Base-by-base conservation (phyloP, 2,113 vertebrate species). In the Gopherus flavomarginatus region DNA sequence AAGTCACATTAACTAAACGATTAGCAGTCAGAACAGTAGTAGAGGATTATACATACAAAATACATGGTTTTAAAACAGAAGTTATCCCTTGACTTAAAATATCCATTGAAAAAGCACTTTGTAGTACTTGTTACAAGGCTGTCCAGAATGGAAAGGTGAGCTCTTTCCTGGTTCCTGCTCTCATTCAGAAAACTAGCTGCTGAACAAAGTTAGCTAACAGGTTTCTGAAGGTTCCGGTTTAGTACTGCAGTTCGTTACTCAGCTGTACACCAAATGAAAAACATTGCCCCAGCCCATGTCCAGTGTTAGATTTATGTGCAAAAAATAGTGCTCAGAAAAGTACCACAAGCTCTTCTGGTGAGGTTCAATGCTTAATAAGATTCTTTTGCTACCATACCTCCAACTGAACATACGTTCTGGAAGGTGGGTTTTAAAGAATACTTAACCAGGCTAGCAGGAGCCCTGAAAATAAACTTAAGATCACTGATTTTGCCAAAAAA, bases 201-300 rank as follows among this genome's bases (percentile, higher is more conserved):
- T 26, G 35, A 84, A 5, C 62, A 35, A 57, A 19, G n/a, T 26
- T 57, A 27, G 24, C 31, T 72, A 85, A 9, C 88, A 54, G 59
- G 26, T 29, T 85, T 16, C 62, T 95, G 77, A 19, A 38, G 57
- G 56, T 42, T 59, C 65, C 2, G 35, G 16, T 42, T 27, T 6
- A 69, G 47, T 2, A n/a, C 26, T 56, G 17, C 44, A 62, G 27
- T 8, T 80, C 16, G 56, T 9, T 49, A 62, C 26, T 0, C 0
- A 79, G 72, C 21, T 75, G 38, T 24, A 69, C 16, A 65, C 47
- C 59, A 11, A 2, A 6, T 6, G 53, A 77, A 16, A 44, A 56
- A 22, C 91, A 82, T 17, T 84, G 69, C 38, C 69, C 31, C 47
- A 90, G 2, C 5, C 50, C 49, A 3, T 11, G 85, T 69, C 81